Conservation (phyloP, 2,888 invertebrate genomes). For the Lasioglossum oenotherae region DNA sequence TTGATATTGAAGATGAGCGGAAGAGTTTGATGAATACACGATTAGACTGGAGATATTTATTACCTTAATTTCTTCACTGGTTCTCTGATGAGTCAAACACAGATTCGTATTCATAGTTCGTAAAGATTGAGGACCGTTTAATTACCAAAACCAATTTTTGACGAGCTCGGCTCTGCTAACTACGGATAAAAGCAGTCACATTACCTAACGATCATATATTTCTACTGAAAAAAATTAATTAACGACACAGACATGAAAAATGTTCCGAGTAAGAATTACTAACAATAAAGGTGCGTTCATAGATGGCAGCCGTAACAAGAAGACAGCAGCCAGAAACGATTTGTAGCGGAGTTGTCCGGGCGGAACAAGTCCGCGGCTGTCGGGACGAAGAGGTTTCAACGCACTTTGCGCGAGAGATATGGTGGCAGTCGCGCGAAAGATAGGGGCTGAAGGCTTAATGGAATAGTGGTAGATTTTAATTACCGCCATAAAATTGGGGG, state of each 20-base stretch:
- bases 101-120: background rate
- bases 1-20: background rate
- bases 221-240: background rate
- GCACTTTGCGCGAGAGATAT: background rate
- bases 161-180: too few relatives aligned
- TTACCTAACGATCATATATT: background rate
- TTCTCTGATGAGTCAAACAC: background rate
- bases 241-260: background rate
- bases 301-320: background rate
- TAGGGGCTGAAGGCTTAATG: slow-evolving; percentile 18
- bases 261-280: background rate
- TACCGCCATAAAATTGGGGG: slow-evolving; percentile 47
- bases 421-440: background rate
- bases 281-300: background rate
- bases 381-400: background rate
- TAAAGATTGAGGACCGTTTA: background rate
- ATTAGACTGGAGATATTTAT: background rate
- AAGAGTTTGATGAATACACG: background rate
- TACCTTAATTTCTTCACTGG: background rate
- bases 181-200: too few relatives aligned
- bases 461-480: slow-evolving; percentile 54
- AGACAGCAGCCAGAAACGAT: slow-evolving; percentile 13
- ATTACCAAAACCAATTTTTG: background rate
- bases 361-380: background rate
- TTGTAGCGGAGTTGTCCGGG: background rate